phyloP scores from a whole-genome alignment of 2,888 invertebrate species.

The Cristatella mucedo region DNA sequence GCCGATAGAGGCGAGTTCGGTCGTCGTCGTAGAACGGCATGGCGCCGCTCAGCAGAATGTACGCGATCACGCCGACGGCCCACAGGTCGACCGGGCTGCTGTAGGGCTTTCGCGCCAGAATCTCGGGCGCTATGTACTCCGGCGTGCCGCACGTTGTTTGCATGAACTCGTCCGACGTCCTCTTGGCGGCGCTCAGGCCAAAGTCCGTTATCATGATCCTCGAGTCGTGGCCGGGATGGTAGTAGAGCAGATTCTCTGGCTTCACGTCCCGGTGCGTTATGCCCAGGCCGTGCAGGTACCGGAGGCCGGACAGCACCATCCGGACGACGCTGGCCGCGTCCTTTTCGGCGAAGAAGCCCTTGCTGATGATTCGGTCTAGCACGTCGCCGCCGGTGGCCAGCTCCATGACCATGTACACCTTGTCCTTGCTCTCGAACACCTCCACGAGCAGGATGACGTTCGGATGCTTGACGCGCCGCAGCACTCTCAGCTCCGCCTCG shows the following conservation, averaged over 20 bases:
- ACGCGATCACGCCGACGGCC: constrained; percentile 48
- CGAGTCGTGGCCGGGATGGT: constrained; percentile 42
- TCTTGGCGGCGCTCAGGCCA: constrained; percentile 41
- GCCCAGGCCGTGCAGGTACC: constrained; percentile 44
- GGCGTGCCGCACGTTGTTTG: constrained; percentile 44
- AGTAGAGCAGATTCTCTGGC: constrained; percentile 48
- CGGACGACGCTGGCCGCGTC: constrained; percentile 38
- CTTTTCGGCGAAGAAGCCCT: constrained; percentile 42
- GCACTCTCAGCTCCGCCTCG: constrained; percentile 42
- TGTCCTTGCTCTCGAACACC: constrained; percentile 41
- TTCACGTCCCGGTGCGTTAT: constrained; percentile 47
- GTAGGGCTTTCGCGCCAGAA: constrained; percentile 43
- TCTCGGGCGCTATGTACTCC: constrained; percentile 45
- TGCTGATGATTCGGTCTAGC: constrained; percentile 45
- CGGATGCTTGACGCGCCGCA: constrained; percentile 41
- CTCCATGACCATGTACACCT: constrained; percentile 47
- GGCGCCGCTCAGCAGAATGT: constrained; percentile 45
- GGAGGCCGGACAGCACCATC: constrained; percentile 42
- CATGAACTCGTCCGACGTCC: constrained; percentile 39
- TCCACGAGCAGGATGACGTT: constrained; percentile 45
- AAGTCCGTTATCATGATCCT: constrained; percentile 44
- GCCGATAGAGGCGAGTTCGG: constrained; percentile 39
- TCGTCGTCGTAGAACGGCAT: constrained; percentile 46
- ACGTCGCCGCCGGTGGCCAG: constrained; percentile 49
- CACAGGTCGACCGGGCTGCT: constrained; percentile 46